A percentile compares a stretch with the other conserved stretches of the same genome.
phyloP scores from a whole-genome alignment of 2,113 vertebrate genomes.

The Grallaria varia region DNA sequence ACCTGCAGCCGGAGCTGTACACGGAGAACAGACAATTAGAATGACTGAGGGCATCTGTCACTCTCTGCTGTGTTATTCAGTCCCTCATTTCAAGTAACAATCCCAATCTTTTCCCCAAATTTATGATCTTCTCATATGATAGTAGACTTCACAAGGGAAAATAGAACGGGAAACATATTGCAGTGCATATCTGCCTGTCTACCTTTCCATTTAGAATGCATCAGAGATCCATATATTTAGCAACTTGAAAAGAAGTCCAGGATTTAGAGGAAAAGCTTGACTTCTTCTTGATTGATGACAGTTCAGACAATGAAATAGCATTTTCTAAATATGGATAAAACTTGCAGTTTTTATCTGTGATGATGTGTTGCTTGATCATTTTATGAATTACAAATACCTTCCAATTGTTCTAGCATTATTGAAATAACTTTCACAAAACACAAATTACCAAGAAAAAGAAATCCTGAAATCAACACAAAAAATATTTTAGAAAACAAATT shows the following conservation, averaged over 20 bases:
- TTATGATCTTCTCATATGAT: neutral
- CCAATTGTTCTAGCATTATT: neutral
- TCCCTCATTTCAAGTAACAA: neutral
- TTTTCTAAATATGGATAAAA: neutral
- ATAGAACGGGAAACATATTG: neutral
- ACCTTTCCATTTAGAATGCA: neutral
- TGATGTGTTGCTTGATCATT: neutral
- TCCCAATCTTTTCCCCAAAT: neutral
- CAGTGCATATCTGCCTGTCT: neutral
- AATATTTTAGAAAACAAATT: neutral
- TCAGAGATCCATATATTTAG: neutral
- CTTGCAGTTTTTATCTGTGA: neutral
- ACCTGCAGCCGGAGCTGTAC: accelerated
- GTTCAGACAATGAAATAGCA: neutral
- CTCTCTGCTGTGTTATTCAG: neutral
- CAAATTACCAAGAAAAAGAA: neutral
- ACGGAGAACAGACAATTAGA: neutral
- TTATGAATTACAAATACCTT: neutral
- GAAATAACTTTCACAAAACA: neutral
- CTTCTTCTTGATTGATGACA: neutral
- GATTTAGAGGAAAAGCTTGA: neutral
- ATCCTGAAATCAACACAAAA: neutral
- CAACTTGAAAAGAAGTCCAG: neutral
- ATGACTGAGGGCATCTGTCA: neutral
- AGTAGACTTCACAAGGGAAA: neutral